Evolutionary conservation across 2,797 vertebrate species (phyloP).

Genomic region (Taeniopygia guttata): DNA sequence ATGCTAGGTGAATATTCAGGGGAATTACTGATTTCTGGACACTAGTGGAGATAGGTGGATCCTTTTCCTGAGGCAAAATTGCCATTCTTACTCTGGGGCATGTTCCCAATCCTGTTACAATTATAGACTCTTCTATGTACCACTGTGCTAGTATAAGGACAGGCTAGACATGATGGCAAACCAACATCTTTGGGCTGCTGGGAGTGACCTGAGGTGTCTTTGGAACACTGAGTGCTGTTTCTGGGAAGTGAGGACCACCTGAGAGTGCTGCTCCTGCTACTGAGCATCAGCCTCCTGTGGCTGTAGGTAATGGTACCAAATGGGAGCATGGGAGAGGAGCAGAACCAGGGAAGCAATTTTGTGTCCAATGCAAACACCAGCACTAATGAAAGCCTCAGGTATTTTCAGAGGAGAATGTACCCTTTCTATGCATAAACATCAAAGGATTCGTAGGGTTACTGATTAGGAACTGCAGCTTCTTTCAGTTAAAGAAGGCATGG

Average conservation of each 20-base stretch:
- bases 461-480: slow-evolving; percentile 31
- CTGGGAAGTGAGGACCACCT: fast-evolving
- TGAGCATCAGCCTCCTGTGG: neutral
- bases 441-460: slow-evolving; percentile 23
- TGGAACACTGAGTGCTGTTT: neutral
- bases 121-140: neutral
- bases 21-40: neutral
- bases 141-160: neutral
- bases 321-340: neutral
- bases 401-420: slow-evolving; percentile 23
- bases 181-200: neutral
- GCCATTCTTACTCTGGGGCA: neutral
- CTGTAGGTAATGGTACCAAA: fast-evolving
- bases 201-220: neutral
- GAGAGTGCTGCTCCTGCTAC: fast-evolving
- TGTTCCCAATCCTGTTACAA: neutral
- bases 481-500: slow-evolving; percentile 45
- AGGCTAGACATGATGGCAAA: neutral
- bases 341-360: neutral
- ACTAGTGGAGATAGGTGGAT: neutral
- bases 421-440: slow-evolving; percentile 24
- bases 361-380: neutral
- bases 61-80: neutral
- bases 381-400: slow-evolving; percentile 21
- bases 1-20: neutral